Base-by-base conservation (phyloP, 2,113 vertebrate genomes). In the Myodes glareolus region DNA sequence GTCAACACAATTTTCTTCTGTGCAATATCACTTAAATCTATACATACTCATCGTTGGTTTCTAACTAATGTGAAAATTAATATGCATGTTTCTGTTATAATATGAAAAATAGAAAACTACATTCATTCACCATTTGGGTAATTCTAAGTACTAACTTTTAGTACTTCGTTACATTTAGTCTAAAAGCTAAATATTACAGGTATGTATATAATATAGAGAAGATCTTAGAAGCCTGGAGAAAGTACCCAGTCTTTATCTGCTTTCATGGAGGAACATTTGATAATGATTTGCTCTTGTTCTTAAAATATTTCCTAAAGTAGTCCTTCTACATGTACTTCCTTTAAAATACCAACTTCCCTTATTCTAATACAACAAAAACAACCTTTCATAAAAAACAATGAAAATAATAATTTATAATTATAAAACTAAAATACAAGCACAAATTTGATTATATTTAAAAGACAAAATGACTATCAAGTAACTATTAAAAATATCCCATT, bases 151-250 rank as follows among this genome's bases (percentile, higher is more conserved):
- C 23, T 55, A 68, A 61, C 33, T 80, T 76, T 50, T 70, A 68
- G 65, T 90, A 93, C 21, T 87, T 42, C 81, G 12, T 36, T 81
- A 78, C 81, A 94, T 52, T 90, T 94, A 77, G 45, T 72, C 13
- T 47, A 17, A n/a, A 92, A 45, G 63, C 58, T 73, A 90, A 92
- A 16, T 33, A 65, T n/a, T 73, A 96, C 90, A 94, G 45, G 65
- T n/a, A 85, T n/a, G 21, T 45, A 55, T 36, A 88, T 5, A 13
- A 47, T 72, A 7, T 84, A 75, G 9, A 23, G 11, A 63, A 92
- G 85, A 86, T 19, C 61, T 33, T 4, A 13, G 14, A 55, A 1
- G 14, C 19, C 52, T 63, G 58, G 11, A 70, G 58, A 75, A 80
- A 14, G 3, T 5, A 63, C 5, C 47, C 45, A 78, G 3, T 31